Conservation (phyloP, 2,888 invertebrate species). For the Standfussiana lucernea region DNA sequence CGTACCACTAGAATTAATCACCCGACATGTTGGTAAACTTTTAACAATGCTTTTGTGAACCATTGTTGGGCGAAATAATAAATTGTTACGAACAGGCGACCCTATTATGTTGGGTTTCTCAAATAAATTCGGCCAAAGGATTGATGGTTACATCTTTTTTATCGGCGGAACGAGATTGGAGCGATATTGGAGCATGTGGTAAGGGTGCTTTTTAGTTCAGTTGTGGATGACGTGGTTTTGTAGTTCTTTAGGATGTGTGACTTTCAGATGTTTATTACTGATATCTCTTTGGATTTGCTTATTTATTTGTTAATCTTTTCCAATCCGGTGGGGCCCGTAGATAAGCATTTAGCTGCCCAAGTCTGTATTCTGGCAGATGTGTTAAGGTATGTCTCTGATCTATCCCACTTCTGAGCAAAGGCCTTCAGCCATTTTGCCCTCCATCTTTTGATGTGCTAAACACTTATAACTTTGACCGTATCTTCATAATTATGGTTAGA, state of each 20-base stretch:
- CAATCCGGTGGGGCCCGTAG: neutral
- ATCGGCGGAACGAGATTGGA: conserved; percentile 62
- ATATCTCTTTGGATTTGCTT: neutral
- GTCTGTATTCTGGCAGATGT: neutral
- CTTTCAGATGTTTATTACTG: neutral
- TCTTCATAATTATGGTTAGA: neutral
- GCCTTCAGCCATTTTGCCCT: neutral
- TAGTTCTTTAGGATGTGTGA: neutral
- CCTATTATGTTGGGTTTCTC: conserved; percentile 74
- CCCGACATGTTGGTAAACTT: conserved; percentile 89
- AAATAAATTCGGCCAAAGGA: conserved; percentile 81
- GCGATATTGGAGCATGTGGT: conserved; percentile 57
- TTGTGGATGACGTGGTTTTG: conserved; percentile 16
- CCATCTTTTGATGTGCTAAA: neutral
- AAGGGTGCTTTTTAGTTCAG: conserved; percentile 22
- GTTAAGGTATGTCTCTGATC: neutral
- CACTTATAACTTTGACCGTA: neutral
- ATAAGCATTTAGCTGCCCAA: neutral
- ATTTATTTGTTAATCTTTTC: neutral
- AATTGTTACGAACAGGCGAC: conserved; percentile 71
- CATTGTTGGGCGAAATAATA: conserved; percentile 76
- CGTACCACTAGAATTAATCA: conserved; percentile 87
- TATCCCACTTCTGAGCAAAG: neutral
- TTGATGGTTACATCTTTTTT: conserved; percentile 80
- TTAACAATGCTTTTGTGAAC: conserved; percentile 80